Evolutionary conservation across 53 echinoderm and acorn worm genomes (phyloP).

Genomic region (Actinopyga echinites): DNA sequence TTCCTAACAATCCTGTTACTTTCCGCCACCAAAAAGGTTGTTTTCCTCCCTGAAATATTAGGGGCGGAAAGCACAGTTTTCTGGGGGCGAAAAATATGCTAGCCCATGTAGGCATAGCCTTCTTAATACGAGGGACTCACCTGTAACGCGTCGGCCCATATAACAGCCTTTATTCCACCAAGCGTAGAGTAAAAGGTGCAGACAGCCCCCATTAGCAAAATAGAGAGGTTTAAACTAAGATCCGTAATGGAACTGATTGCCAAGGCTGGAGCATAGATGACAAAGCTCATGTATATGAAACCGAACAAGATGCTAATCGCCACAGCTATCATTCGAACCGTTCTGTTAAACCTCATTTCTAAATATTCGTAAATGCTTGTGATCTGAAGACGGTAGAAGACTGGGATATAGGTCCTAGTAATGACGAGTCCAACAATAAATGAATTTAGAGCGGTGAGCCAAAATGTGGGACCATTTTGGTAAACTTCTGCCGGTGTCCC

Average conservation of each 20-base stretch:
- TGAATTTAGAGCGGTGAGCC: neutral
- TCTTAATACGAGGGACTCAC: neutral
- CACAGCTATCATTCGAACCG: conserved; percentile 1
- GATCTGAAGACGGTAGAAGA: conserved; percentile 22
- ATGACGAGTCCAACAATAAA: conserved; percentile 3
- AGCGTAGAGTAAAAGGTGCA: conserved; percentile 41
- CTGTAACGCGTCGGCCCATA: conserved; percentile 42
- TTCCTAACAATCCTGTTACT: too few relatives aligned
- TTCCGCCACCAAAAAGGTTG: too few relatives aligned
- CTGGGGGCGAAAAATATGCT: too few relatives aligned
- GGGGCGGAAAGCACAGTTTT: too few relatives aligned
- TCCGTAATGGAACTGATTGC: conserved; percentile 36
- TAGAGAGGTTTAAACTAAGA: neutral
- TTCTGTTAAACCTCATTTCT: conserved; percentile 27
- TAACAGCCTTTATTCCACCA: conserved; percentile 42
- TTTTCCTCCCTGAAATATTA: too few relatives aligned
- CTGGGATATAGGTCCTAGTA: conserved; percentile 31
- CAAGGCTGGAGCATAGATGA: conserved; percentile 35
- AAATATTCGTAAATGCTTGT: conserved; percentile 45
- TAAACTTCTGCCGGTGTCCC: conserved; percentile 36
- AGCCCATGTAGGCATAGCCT: too few relatives aligned
- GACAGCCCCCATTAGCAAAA: conserved; percentile 10
- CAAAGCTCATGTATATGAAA: conserved; percentile 37
- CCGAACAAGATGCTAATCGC: conserved; percentile 10
- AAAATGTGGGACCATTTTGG: conserved; percentile 37